These are phyloP conservation scores for Drosophila tanythrix DNA, from an alignment of 2,888 invertebrate species.

Conservation along the genomic window DNA sequence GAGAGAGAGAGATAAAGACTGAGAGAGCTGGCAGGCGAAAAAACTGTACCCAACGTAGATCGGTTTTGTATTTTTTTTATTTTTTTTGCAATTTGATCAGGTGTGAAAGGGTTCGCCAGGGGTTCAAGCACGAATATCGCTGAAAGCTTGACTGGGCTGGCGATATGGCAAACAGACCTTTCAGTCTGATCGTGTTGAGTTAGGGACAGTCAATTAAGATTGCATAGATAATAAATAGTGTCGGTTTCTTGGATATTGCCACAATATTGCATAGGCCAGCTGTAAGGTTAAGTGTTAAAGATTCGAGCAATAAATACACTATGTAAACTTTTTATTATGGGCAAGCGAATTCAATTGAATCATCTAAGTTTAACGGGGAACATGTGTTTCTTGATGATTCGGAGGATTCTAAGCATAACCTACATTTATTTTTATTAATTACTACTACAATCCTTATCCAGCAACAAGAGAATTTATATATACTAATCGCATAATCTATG, in stretches of 20 bases:
- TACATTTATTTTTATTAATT: background rate
- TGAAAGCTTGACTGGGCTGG: conserved; percentile 34
- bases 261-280: conserved; percentile 13
- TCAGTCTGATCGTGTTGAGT: conserved; percentile 42
- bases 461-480: background rate
- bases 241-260: conserved; percentile 9
- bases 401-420: background rate
- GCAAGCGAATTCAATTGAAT: background rate
- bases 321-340: too few relatives aligned
- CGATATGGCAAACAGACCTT: conserved; percentile 40
- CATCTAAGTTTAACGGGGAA: background rate
- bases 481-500: conserved; percentile 3
- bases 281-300: conserved; percentile 1
- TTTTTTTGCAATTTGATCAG: conserved; percentile 50
- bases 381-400: background rate
- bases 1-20: conserved; percentile 16
- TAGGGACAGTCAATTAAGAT: conserved; percentile 61
- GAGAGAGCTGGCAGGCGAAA: conserved; percentile 8
- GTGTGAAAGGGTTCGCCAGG: conserved; percentile 73
- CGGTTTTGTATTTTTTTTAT: conserved; percentile 16
- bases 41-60: conserved; percentile 51
- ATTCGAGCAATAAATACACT: background rate
- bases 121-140: conserved; percentile 70
- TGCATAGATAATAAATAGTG: conserved; percentile 34
- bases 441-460: background rate